A percentile compares a stretch with the other conserved stretches of the same genome.
Evolutionary conservation across 2,888 invertebrate species (phyloP).

Genomic region (Hermaeophaga mercurialis): DNA sequence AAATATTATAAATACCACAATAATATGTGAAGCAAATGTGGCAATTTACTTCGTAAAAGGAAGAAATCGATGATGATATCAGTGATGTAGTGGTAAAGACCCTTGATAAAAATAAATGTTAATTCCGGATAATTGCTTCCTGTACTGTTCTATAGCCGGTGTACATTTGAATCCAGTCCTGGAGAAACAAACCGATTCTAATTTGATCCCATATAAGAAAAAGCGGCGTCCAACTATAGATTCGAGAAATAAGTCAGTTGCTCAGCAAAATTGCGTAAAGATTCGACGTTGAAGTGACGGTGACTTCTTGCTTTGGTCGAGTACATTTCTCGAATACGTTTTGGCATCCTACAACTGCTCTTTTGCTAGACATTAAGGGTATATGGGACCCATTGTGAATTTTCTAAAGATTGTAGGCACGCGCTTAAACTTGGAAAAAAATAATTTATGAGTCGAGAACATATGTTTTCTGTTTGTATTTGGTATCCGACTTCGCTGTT

Average conservation of each 20-base stretch:
- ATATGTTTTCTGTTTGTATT: slow-evolving; percentile 50
- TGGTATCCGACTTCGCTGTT: slow-evolving; percentile 21
- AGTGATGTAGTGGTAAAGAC: too few relatives aligned
- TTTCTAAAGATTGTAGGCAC: slow-evolving; percentile 54
- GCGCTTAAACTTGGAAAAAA: slow-evolving; percentile 51
- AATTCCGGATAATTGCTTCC: too few relatives aligned
- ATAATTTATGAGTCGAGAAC: slow-evolving; percentile 54
- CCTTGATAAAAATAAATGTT: too few relatives aligned
- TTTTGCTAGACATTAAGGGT: slow-evolving; percentile 47
- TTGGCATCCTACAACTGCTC: slow-evolving; percentile 48
- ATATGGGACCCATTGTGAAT: slow-evolving; percentile 49
- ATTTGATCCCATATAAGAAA: slow-evolving; percentile 46
- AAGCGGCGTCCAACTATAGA: slow-evolving; percentile 22
- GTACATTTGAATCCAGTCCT: slow-evolving; percentile 21
- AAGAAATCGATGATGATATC: too few relatives aligned
- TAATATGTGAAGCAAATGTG: too few relatives aligned
- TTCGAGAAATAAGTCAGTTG: slow-evolving; percentile 30
- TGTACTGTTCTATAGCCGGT: too few relatives aligned
- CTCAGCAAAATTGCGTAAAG: too few relatives aligned
- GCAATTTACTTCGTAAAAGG: too few relatives aligned
- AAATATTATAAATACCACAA: too few relatives aligned
- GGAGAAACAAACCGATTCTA: slow-evolving; percentile 38
- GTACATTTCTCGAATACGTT: slow-evolving; percentile 42
- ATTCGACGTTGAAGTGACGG: too few relatives aligned
- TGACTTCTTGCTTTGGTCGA: slow-evolving; percentile 39